phyloP scores from a whole-genome alignment of 2,113 vertebrate species.

The Emydura subglobosa region DNA sequence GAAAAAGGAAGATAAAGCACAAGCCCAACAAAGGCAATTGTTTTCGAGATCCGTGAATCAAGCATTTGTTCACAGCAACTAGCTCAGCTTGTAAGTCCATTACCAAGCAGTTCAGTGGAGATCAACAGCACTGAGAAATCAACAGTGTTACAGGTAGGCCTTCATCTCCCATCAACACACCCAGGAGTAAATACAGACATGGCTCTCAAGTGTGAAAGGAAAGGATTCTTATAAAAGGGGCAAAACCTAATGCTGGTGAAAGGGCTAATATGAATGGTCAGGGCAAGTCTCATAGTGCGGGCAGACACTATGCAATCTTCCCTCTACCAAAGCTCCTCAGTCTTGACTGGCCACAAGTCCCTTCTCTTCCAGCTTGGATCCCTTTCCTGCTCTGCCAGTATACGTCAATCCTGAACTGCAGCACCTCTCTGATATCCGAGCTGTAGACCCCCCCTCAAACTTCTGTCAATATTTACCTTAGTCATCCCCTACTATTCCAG shows the following conservation, averaged over 20 bases:
- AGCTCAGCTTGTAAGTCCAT: not conserved
- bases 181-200: not conserved
- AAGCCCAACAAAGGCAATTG: not conserved
- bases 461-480: too few relatives aligned
- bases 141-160: not conserved
- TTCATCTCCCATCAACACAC: rapidly evolving
- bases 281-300: not conserved
- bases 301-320: not conserved
- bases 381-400: too few relatives aligned
- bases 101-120: not conserved
- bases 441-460: too few relatives aligned
- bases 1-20: not conserved
- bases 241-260: not conserved
- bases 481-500: too few relatives aligned
- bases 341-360: rapidly evolving
- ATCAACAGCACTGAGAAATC: not conserved
- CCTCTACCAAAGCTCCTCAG: rapidly evolving
- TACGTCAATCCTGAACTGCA: too few relatives aligned
- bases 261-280: too few relatives aligned
- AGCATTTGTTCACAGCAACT: not conserved
- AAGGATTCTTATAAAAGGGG: not conserved
- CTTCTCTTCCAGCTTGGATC: too few relatives aligned
- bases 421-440: too few relatives aligned
- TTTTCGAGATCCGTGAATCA: not conserved
- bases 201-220: not conserved